Evolutionary conservation across 2,888 invertebrate genomes (phyloP), one percentile per base, ranked within the genome.

Genomic region (Lasioglossum vierecki): DNA sequence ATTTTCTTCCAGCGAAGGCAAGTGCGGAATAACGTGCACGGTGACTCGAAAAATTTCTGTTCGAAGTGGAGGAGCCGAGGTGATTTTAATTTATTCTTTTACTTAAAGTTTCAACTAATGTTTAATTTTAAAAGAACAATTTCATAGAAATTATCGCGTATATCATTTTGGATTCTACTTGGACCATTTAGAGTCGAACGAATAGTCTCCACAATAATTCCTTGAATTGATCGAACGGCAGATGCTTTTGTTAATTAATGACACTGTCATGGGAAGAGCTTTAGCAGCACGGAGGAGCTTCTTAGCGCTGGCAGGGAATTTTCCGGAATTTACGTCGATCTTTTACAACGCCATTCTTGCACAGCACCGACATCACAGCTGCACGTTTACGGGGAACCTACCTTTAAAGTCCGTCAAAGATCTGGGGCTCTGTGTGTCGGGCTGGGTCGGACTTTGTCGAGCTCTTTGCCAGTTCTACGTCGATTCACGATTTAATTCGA

Each of bases 381-480:
- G 82, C 68, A 68, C 63, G 49, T 74, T 41, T 68, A 41, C 35
- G 60, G 73, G 0, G 74, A 66, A 78, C 39, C 80, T 77, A 4
- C 35, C 41, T 75, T 68, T 66, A 79, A 84, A 86, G 72, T 86
- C 82, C 89, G 79, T 87, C 89, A 87, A 88, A 88, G 88, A 13
- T 9, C 13, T 80, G 57, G 87, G 81, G 30, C 30, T 30, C 76
- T 46, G 15, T 75, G 81, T 41, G 83, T 72, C 86, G 41, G 84
- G 83, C 76, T 75, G 79, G 63, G 39, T 39, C 39, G 39, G 39
- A 4, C 39, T 44, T 3, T 44, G 82, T 74, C 88, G 68, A 1
- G 79, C 80, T 89, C 80, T 79, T 63, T 70, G 75, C 66, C 53
- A 74, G 82, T 88, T 87, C 71, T 44, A 53, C 74, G 63, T 70